Percentiles rank a stretch among this genome's conserved stretches.
Evolutionary conservation across 2,113 vertebrate genomes (phyloP).

Genomic region (Dicentrarchus labrax): DNA sequence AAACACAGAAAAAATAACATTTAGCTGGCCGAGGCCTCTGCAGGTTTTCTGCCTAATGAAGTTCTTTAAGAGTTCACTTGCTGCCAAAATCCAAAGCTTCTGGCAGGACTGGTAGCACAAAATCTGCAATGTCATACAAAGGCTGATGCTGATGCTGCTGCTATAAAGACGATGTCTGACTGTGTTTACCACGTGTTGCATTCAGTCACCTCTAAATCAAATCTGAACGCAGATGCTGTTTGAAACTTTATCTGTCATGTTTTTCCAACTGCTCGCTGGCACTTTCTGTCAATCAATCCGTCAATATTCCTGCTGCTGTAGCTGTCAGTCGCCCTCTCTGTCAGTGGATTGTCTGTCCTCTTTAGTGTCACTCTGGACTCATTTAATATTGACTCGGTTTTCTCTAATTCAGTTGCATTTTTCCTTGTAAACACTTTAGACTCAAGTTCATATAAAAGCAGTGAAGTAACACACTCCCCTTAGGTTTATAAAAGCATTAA

Average conservation of each 20-base stretch:
- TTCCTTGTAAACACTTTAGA: too few species aligned
- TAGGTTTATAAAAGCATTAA: background rate
- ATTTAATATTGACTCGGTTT: background rate
- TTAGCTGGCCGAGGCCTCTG: background rate
- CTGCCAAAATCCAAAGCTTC: background rate
- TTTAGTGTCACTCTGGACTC: background rate
- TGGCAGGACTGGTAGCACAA: background rate
- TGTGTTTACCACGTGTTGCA: background rate
- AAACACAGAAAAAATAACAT: background rate
- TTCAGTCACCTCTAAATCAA: background rate
- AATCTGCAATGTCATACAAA: slow-evolving; percentile 4
- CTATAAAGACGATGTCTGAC: background rate
- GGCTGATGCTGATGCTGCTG: background rate
- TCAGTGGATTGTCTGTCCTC: background rate
- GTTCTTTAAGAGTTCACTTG: background rate
- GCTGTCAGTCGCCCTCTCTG: background rate
- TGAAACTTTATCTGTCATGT: background rate
- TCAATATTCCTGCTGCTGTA: background rate
- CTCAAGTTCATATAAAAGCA: background rate
- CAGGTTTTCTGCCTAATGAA: slow-evolving; percentile 1
- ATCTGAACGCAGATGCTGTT: background rate
- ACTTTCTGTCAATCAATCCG: slow-evolving; percentile 1
- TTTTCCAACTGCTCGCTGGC: background rate
- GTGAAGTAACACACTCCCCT: background rate
- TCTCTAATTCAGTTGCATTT: background rate